Base-by-base conservation (phyloP, 1,140 invertebrate species). In the Sipha flava region DNA sequence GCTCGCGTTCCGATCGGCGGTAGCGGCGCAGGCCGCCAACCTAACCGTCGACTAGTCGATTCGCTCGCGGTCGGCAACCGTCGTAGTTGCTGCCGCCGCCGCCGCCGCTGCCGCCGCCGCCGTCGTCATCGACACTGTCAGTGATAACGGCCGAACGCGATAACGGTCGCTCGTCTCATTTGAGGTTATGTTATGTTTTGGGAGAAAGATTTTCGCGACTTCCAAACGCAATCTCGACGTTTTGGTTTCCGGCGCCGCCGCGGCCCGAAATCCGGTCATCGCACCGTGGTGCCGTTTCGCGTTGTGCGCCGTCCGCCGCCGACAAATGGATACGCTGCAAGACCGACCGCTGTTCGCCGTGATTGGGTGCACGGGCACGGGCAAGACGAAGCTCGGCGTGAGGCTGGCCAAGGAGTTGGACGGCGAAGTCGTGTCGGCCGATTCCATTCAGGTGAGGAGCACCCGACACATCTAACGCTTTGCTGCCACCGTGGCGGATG, bases 361-460 rank as follows among this genome's bases (percentile, higher is more conserved):
- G 86, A 87, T 98, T 72, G 98, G 98, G 83, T 91, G 96, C 12
- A 99, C 98, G 29, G 98, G 96, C 12, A 92, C 93, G 1, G 98
- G 98, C 62, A 99, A 99, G 89, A 97, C 97, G 0, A 97, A 98
- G 86, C 87, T 99, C 80, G 93, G 94, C 21, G 88, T 99, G 80
- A 93, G 98, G 88, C 87, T 99, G 79, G 96, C 95, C 0, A 88
- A 91, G 81, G 91, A 88, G 84, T 98, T 96, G 85, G 87, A 89
- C 79, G 95, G 96, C n/a, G 97, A 99, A 90, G 93, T 99, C 66
- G 95, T 99, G 64, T 98, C 95, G 82, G 96, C 97, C 0, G 98
- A 99, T 90, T 98, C 97, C 14, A 99, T 99, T 96, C 98, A 99
- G 90, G 95, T 97, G 87, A 87, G 87, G n/a, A n/a, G n/a, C n/a